Conservation (phyloP, 2,888 invertebrate species). For the Cyclophora albipunctata region DNA sequence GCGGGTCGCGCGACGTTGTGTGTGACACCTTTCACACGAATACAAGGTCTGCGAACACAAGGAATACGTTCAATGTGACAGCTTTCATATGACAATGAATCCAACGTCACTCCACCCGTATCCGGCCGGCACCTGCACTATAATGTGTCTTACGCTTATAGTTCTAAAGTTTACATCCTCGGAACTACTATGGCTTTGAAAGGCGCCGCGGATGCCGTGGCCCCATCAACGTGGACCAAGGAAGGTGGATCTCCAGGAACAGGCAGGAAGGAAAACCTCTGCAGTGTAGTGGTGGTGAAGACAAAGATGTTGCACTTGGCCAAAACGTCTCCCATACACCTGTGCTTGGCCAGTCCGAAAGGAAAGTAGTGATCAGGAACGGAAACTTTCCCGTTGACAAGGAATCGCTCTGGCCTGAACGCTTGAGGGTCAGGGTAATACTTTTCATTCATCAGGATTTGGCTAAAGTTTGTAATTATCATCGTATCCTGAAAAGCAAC, state of each 20-base stretch:
- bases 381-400: slow-evolving; percentile 76
- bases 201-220: slow-evolving; percentile 84
- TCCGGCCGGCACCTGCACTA: too few species aligned
- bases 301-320: slow-evolving; percentile 87
- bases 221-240: slow-evolving; percentile 82
- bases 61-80: too few species aligned
- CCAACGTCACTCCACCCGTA: too few species aligned
- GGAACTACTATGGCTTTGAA: slow-evolving; percentile 79
- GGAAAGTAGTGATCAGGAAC: slow-evolving; percentile 83
- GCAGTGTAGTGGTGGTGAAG: slow-evolving; percentile 82
- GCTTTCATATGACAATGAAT: too few species aligned
- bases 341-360: slow-evolving; percentile 85
- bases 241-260: slow-evolving; percentile 80
- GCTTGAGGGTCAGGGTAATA: slow-evolving; percentile 80
- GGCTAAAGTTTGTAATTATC: slow-evolving; percentile 85
- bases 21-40: too few species aligned
- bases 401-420: slow-evolving; percentile 85
- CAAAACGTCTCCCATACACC: slow-evolving; percentile 86
- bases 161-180: slow-evolving; percentile 30
- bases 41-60: too few species aligned
- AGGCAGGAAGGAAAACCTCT: slow-evolving; percentile 80
- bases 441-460: slow-evolving; percentile 80
- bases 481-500: slow-evolving; percentile 79
- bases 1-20: too few species aligned
- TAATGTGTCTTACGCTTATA: too few species aligned